Evolutionary conservation across 37 sponge, comb jelly and placozoan genomes (phyloP).

Genomic region (Geodia barretti): DNA sequence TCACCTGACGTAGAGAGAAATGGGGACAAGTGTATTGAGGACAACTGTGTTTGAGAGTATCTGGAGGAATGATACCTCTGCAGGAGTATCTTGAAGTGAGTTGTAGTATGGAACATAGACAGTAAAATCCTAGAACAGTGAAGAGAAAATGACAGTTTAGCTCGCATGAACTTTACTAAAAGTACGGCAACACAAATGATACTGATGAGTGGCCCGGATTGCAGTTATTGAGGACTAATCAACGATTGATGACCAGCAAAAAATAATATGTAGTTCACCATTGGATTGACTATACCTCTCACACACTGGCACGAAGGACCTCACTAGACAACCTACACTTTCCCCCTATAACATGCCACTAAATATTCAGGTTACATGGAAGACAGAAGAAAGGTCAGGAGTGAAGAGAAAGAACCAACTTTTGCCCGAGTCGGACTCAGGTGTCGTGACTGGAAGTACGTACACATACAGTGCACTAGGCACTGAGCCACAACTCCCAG

Average conservation of each 20-base stretch:
- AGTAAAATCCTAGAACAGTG: slow-evolving; percentile 33
- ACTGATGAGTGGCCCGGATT: background rate
- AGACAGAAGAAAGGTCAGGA: no score
- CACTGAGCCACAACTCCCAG: no score
- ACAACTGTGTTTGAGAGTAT: slow-evolving; percentile 92
- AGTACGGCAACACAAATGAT: background rate
- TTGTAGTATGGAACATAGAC: slow-evolving; percentile 58
- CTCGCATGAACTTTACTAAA: background rate
- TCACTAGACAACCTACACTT: no score
- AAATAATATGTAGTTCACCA: no score
- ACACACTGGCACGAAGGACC: no score
- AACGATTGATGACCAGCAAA: background rate
- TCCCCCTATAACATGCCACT: no score
- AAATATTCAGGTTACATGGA: no score
- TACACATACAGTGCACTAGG: no score
- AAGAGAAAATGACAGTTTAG: background rate
- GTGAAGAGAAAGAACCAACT: no score
- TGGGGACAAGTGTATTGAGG: slow-evolving; percentile 96
- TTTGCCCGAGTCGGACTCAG: no score
- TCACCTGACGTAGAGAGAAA: slow-evolving; percentile 98
- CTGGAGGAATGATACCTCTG: slow-evolving; percentile 74
- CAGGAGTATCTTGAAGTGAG: slow-evolving; percentile 48
- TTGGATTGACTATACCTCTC: no score
- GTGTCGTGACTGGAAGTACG: no score
- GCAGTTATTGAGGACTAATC: background rate